phyloP scores from a whole-genome alignment of 2,113 vertebrate genomes.

The Mormyrus lacerda region DNA sequence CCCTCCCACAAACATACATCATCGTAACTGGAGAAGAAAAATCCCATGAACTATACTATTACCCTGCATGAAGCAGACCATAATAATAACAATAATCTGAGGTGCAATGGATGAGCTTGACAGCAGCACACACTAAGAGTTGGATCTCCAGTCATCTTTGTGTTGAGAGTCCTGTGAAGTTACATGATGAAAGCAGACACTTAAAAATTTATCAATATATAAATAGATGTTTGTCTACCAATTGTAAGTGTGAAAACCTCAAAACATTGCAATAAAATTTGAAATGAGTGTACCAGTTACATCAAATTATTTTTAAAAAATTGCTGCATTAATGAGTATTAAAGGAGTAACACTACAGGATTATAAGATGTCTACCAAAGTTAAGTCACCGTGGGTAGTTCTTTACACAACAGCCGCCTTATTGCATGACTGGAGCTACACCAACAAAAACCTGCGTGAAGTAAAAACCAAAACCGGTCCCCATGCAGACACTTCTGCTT shows the following conservation, averaged over 20 bases:
- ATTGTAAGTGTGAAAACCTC: background rate
- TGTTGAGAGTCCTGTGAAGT: background rate
- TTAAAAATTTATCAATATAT: too few relatives aligned
- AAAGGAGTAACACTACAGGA: background rate
- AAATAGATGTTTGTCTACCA: too few relatives aligned
- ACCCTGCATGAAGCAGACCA: background rate
- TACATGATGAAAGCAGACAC: background rate
- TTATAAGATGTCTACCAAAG: background rate
- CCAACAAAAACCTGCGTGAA: background rate
- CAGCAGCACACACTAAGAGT: background rate
- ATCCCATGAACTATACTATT: background rate
- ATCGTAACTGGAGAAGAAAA: background rate
- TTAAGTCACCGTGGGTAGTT: background rate
- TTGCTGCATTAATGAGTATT: background rate
- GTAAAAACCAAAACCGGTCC: background rate
- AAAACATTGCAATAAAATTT: background rate
- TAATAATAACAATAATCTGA: background rate
- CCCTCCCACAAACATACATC: background rate
- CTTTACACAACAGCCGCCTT: background rate
- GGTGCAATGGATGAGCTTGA: background rate
- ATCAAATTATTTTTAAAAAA: background rate
- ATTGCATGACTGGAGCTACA: background rate
- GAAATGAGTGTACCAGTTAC: background rate
- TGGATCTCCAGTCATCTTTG: background rate
- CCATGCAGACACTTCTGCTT: background rate